These are phyloP conservation scores for Carduelis carduelis DNA, from an alignment of 2,797 vertebrate genomes.

Conservation along the genomic window DNA sequence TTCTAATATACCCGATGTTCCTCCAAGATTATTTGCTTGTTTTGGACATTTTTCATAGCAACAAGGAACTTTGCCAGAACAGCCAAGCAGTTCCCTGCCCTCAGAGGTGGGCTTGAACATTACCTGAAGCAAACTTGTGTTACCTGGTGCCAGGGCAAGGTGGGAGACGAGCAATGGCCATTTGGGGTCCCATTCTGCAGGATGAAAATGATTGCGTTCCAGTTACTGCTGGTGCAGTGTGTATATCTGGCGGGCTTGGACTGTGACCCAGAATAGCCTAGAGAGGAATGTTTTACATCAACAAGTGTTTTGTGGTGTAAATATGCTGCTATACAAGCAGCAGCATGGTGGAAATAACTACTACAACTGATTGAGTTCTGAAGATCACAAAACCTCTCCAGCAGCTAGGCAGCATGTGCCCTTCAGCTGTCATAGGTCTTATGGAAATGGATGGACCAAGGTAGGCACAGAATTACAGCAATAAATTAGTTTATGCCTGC, in stretches of 20 bases:
- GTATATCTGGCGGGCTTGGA: not conserved
- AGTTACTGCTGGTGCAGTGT: not conserved
- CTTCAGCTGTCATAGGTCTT: not conserved
- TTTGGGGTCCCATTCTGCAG: rapidly evolving
- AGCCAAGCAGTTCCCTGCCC: not conserved
- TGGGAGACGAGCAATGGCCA: rapidly evolving
- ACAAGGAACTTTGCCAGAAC: not conserved
- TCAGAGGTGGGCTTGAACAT: not conserved
- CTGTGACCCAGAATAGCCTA: rapidly evolving
- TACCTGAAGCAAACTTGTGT: not conserved
- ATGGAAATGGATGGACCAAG: not conserved
- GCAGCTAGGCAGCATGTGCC: not conserved
- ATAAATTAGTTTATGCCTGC: not conserved
- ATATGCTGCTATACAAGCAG: not conserved
- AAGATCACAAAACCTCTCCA: not conserved
- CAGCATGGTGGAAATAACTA: not conserved
- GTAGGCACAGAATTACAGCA: not conserved
- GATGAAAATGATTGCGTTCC: not conserved
- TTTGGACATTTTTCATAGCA: not conserved
- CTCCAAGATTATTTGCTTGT: not conserved
- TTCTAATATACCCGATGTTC: not conserved
- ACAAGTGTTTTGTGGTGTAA: not conserved
- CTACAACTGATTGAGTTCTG: not conserved
- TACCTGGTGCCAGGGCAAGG: not conserved
- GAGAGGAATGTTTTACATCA: not conserved